Evolutionary conservation across 1,140 invertebrate species (phyloP).

Genomic region (Leguminivora glycinivorella): DNA sequence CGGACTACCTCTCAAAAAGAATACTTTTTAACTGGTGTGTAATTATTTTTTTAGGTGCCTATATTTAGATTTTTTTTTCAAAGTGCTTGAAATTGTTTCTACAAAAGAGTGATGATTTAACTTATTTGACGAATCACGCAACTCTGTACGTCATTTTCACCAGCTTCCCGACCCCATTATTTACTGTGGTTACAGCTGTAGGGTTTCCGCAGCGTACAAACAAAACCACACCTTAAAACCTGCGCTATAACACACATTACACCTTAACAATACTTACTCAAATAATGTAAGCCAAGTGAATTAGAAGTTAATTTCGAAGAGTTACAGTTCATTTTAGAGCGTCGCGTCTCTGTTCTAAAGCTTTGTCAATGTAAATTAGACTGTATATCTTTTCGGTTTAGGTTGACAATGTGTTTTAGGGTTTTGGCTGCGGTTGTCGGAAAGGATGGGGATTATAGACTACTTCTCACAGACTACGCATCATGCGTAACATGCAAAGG

Average conservation of each 20-base stretch:
- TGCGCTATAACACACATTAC: not conserved
- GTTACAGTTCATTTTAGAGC: not conserved
- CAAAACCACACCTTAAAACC: not conserved
- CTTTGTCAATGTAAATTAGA: not conserved
- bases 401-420: not conserved
- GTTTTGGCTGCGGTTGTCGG: slow-evolving; percentile 6
- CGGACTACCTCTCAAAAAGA: too few relatives aligned
- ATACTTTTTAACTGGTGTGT: too few relatives aligned
- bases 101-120: not conserved
- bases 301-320: not conserved
- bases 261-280: not conserved
- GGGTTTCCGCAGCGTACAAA: not conserved
- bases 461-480: not conserved
- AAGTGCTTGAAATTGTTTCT: too few relatives aligned
- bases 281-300: not conserved
- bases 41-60: too few relatives aligned
- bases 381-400: not conserved
- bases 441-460: not conserved
- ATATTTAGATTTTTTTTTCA: too few relatives aligned
- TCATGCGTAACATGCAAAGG: too few relatives aligned
- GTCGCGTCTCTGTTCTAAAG: not conserved
- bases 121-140: not conserved
- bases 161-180: slow-evolving; percentile 3
- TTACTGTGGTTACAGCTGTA: not conserved
- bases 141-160: not conserved